Evolutionary conservation across 2,113 vertebrate species (phyloP).

Genomic region (Callocephalon fimbriatum): DNA sequence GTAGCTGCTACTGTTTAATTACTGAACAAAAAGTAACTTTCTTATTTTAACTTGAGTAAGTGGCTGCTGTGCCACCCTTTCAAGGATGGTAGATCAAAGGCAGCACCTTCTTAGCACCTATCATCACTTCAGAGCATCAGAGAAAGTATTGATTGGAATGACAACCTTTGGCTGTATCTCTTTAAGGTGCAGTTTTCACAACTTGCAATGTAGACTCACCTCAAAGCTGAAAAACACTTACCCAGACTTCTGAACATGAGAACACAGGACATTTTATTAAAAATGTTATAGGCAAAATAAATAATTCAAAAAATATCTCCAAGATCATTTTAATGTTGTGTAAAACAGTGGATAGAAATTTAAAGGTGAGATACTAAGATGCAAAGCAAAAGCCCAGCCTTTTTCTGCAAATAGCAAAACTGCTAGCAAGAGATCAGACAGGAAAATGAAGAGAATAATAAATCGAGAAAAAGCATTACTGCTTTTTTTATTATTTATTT

Average conservation of each 20-base stretch:
- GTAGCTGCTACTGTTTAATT: not conserved
- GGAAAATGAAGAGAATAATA: not conserved
- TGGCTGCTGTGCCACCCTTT: not conserved
- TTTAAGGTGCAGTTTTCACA: not conserved
- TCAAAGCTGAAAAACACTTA: not conserved
- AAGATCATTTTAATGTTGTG: not conserved
- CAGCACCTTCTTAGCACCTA: not conserved
- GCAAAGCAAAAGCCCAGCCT: not conserved
- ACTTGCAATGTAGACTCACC: not conserved
- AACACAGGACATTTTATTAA: not conserved
- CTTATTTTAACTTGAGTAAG: not conserved
- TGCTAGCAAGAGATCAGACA: not conserved
- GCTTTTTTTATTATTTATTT: not conserved
- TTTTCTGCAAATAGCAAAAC: not conserved
- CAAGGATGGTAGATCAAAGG: not conserved
- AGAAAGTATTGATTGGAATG: not conserved
- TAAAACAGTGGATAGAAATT: not conserved
- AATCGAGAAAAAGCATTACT: fast-evolving
- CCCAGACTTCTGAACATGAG: not conserved
- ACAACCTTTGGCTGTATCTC: fast-evolving
- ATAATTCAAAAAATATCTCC: not conserved
- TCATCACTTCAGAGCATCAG: not conserved
- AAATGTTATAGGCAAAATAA: not conserved
- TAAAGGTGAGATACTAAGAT: not conserved
- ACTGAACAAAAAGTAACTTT: not conserved